A percentile compares a stretch with the other conserved stretches of the same genome.
Conservation (phyloP, 2,888 invertebrate genomes). For the Acanthosepion esculentum region DNA sequence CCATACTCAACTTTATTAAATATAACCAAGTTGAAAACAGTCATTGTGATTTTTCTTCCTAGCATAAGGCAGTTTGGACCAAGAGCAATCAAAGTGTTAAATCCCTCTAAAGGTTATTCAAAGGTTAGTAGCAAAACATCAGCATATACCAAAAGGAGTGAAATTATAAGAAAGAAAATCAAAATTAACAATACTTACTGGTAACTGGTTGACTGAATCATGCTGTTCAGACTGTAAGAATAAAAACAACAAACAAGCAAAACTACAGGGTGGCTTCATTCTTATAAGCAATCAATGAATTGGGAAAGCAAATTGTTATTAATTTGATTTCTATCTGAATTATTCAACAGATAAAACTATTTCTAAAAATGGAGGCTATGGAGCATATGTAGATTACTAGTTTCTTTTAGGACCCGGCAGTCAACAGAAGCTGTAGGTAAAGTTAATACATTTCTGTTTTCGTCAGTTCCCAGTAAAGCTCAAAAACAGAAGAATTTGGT, state of each 20-base stretch:
- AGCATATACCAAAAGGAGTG: neutral
- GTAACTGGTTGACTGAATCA: slow-evolving; percentile 33
- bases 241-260: slow-evolving; percentile 11
- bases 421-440: no score
- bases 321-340: neutral
- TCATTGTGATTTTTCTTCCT: no score
- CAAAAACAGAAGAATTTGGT: no score
- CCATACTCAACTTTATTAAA: no score
- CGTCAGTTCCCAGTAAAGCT: no score
- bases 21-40: no score
- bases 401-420: no score
- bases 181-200: neutral
- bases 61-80: no score
- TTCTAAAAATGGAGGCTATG: neutral
- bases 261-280: neutral
- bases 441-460: no score
- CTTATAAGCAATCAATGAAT: neutral
- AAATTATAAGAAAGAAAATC: neutral
- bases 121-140: neutral
- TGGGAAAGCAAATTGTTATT: neutral
- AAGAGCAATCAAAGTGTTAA: no score
- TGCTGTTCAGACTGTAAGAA: slow-evolving; percentile 33
- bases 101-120: neutral
- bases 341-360: neutral
- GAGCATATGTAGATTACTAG: no score